Evolutionary conservation across 2,888 invertebrate species (phyloP).

Genomic region (Acronicta leporina): DNA sequence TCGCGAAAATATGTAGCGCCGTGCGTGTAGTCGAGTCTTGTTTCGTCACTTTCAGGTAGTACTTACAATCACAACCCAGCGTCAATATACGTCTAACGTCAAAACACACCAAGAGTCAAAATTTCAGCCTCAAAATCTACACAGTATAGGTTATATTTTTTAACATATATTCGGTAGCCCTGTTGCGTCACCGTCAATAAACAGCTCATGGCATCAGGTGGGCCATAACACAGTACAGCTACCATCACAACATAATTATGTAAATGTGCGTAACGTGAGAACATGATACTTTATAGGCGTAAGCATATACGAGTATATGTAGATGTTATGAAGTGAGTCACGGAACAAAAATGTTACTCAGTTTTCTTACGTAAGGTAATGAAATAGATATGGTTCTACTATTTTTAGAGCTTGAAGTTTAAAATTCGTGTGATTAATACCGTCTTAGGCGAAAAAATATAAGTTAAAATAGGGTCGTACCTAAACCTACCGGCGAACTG

Average conservation of each 20-base stretch:
- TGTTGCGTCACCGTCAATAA: slow-evolving; percentile 55
- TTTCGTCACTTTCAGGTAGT: no score
- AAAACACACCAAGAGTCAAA: neutral
- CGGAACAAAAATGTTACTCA: slow-evolving; percentile 35
- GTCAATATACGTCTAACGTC: neutral
- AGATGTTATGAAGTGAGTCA: slow-evolving; percentile 10
- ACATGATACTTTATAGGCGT: slow-evolving; percentile 46
- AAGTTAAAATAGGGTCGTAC: no score
- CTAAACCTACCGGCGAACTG: no score
- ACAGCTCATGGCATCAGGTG: slow-evolving; percentile 75
- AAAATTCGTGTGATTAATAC: neutral
- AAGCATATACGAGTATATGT: slow-evolving; percentile 34
- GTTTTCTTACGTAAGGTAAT: slow-evolving; percentile 30
- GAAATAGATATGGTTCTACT: slow-evolving; percentile 4
- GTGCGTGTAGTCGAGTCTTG: no score
- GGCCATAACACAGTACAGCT: slow-evolving; percentile 50
- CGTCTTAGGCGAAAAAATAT: no score
- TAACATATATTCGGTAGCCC: slow-evolving; percentile 33
- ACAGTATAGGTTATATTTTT: neutral
- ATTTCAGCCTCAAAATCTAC: neutral
- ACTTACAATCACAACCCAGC: no score
- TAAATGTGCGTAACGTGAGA: slow-evolving; percentile 56
- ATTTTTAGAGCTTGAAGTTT: neutral
- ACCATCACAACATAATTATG: slow-evolving; percentile 59
- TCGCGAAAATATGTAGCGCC: no score